Evolutionary conservation across 2,113 vertebrate genomes (phyloP).

Genomic region (Grammomys surdaster): DNA sequence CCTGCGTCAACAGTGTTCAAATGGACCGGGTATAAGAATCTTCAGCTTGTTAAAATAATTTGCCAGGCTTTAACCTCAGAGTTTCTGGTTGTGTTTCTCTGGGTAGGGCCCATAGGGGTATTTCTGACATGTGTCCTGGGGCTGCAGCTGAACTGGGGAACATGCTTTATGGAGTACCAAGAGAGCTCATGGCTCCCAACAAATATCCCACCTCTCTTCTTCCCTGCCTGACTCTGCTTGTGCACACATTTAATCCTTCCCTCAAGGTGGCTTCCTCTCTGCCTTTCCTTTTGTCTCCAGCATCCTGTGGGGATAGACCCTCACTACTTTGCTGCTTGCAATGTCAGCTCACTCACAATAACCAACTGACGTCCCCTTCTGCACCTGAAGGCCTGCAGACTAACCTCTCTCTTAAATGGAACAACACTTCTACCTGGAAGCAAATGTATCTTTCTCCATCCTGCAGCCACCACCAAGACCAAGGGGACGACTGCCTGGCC

Average conservation of each 20-base stretch:
- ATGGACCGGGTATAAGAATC: neutral
- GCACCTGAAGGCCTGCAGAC: neutral
- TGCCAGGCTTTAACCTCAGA: neutral
- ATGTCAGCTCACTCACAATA: neutral
- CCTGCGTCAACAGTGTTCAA: neutral
- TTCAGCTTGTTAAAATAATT: neutral
- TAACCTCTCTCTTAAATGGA: no score
- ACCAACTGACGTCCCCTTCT: neutral
- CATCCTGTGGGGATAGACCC: neutral
- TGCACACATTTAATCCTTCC: neutral
- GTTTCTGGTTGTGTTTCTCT: neutral
- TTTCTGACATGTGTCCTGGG: neutral
- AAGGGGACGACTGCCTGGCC: neutral
- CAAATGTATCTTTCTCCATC: neutral
- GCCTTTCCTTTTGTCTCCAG: neutral
- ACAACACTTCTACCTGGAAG: neutral
- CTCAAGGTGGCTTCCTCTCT: neutral
- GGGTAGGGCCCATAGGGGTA: neutral
- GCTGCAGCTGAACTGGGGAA: neutral
- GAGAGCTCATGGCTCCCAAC: neutral
- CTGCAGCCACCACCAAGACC: neutral
- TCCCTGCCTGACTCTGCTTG: neutral
- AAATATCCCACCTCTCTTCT: neutral
- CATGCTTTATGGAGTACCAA: neutral
- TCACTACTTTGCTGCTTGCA: neutral